Percentiles rank a stretch among this genome's conserved stretches.
Conservation (phyloP, 2,797 vertebrate genomes). For the Natrix natrix region DNA sequence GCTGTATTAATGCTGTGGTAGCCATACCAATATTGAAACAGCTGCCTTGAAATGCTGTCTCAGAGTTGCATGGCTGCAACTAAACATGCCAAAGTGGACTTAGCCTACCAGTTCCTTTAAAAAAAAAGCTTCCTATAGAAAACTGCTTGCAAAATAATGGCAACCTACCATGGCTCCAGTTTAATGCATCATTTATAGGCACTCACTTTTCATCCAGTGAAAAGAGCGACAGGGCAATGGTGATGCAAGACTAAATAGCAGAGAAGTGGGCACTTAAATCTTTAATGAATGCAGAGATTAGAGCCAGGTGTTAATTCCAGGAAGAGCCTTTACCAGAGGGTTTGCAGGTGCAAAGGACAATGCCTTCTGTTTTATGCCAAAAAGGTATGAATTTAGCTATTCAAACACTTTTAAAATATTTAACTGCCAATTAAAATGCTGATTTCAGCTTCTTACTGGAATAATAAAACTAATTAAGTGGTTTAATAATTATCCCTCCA, state of each 20-base stretch:
- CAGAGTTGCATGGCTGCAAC: background rate
- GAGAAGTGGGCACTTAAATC: conserved; percentile 14
- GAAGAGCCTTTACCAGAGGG: conserved; percentile 24
- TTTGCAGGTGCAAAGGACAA: background rate
- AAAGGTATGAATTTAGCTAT: conserved; percentile 14
- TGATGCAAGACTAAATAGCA: background rate
- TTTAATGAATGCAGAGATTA: conserved; percentile 16
- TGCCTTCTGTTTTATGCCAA: background rate
- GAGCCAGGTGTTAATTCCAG: conserved; percentile 6
- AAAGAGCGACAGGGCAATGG: background rate
- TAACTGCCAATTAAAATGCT: conserved; percentile 22
- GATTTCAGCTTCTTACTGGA: conserved; percentile 37
- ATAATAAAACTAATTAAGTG: conserved; percentile 43
- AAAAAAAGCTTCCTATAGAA: background rate
- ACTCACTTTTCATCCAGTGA: conserved; percentile 5
- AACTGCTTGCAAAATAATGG: background rate
- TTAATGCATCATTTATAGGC: background rate
- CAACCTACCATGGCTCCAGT: background rate
- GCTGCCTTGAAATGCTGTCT: background rate
- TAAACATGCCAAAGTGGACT: background rate
- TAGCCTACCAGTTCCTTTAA: accelerated
- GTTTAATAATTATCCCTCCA: conserved; percentile 18
- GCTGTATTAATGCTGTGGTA: background rate
- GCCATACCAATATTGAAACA: background rate
- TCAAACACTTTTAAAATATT: conserved; percentile 25